A percentile compares a stretch with the other conserved stretches of the same genome.
These are phyloP conservation scores for Antheraea mylitta DNA, from an alignment of 1,140 invertebrate species.

Conservation along the genomic window DNA sequence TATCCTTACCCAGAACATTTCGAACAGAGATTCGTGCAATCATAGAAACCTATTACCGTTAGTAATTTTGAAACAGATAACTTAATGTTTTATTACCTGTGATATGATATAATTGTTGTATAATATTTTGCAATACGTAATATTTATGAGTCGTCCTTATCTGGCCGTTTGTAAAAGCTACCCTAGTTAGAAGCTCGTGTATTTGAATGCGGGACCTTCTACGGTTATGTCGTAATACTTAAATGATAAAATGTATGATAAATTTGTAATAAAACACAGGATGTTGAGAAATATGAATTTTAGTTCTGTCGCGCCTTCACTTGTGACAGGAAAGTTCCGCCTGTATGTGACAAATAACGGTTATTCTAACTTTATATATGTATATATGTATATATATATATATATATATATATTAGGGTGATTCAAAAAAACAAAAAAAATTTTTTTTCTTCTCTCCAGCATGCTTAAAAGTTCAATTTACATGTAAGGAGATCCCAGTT, in stretches of 20 bases:
- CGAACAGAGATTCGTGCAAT: neutral
- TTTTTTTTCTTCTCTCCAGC: too few relatives aligned
- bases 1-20: neutral
- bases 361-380: too few relatives aligned
- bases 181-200: slow-evolving; percentile 1
- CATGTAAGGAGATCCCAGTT: too few relatives aligned
- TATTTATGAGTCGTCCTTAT: slow-evolving; percentile 2
- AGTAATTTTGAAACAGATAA: neutral
- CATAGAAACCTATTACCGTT: neutral
- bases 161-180: neutral
- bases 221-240: neutral
- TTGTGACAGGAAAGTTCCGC: too few relatives aligned
- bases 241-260: neutral
- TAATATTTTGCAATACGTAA: neutral
- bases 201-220: slow-evolving; percentile 2
- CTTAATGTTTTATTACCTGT: neutral
- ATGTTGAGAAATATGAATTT: too few relatives aligned
- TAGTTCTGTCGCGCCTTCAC: neutral
- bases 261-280: too few relatives aligned
- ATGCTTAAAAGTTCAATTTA: too few relatives aligned
- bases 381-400: too few relatives aligned
- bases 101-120: neutral
- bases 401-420: too few relatives aligned
- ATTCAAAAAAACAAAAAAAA: too few relatives aligned
- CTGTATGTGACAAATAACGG: too few relatives aligned